Conservation (phyloP, 2,113 vertebrate species). For the Catharus minimus region DNA sequence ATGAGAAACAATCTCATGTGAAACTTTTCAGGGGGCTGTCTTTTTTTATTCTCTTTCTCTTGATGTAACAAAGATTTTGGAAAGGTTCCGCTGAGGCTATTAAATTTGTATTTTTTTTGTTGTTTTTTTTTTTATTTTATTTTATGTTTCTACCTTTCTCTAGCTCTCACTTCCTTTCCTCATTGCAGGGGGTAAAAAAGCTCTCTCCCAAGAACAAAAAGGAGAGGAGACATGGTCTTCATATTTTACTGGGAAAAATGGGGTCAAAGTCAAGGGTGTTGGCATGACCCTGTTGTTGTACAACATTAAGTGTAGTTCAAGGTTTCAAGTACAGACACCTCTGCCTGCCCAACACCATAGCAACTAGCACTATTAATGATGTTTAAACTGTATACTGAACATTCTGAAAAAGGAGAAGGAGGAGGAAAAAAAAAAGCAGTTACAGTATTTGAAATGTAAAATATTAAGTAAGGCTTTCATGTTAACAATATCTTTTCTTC, state of each 20-base stretch:
- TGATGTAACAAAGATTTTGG: constrained; percentile 9
- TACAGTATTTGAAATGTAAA: constrained; percentile 57
- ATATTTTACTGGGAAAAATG: constrained; percentile 16
- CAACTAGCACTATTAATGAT: constrained; percentile 47
- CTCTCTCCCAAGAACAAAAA: not conserved
- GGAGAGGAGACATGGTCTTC: not conserved
- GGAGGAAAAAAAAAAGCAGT: not conserved
- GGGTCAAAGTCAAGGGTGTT: constrained; percentile 44
- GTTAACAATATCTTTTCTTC: constrained; percentile 49
- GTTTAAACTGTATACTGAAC: constrained; percentile 31
- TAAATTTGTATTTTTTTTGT: not conserved
- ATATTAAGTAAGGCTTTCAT: constrained; percentile 58
- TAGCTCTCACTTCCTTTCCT: not conserved
- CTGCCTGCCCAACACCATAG: constrained; percentile 35
- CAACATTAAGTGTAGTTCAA: constrained; percentile 30
- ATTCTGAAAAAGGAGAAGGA: constrained; percentile 10
- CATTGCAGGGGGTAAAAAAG: not conserved
- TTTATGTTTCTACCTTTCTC: not conserved
- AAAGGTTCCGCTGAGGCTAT: not conserved
- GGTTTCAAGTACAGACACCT: constrained; percentile 22
- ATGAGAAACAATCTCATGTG: constrained; percentile 13
- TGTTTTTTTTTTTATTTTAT: not conserved
- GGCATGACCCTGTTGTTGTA: constrained; percentile 22
- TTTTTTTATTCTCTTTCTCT: constrained; percentile 6
- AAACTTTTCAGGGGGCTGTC: constrained; percentile 13